These are phyloP conservation scores for Tinea semifulvella DNA, from an alignment of 2,888 invertebrate genomes.

Conservation along the genomic window DNA sequence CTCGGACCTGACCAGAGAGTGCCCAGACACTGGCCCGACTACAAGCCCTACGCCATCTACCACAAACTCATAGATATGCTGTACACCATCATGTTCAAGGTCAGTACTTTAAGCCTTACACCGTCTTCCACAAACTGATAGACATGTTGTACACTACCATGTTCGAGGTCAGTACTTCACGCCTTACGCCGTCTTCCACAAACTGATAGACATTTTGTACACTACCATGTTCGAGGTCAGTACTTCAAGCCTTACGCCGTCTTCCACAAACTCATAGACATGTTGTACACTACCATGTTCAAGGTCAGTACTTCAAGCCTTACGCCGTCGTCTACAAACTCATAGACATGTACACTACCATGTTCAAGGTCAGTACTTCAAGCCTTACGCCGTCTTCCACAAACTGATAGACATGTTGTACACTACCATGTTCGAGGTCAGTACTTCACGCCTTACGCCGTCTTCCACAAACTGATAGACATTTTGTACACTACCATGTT, in stretches of 20 bases:
- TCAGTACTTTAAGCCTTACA: conserved; percentile 85
- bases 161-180: conserved; percentile 95
- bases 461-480: conserved; percentile 88
- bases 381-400: conserved; percentile 85
- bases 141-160: conserved; percentile 86
- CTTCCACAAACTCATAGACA: conserved; percentile 86
- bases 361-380: too few species aligned
- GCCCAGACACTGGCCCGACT: conserved; percentile 73
- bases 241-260: conserved; percentile 86
- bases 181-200: conserved; percentile 85
- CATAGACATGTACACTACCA: too few species aligned
- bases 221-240: conserved; percentile 89
- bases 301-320: too few species aligned
- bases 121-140: conserved; percentile 86
- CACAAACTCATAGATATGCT: conserved; percentile 87
- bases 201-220: conserved; percentile 86
- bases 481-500: conserved; percentile 86
- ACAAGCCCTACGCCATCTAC: conserved; percentile 87
- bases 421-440: conserved; percentile 87
- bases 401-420: conserved; percentile 88
- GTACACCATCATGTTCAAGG: conserved; percentile 88
- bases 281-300: too few species aligned
- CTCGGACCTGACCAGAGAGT: conserved; percentile 65
- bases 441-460: conserved; percentile 86
- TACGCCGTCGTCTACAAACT: too few species aligned